Percentiles rank a stretch among this genome's conserved stretches.
Evolutionary conservation across 1,140 invertebrate species (phyloP).

Genomic region (Cyphomyrmex costatus): DNA sequence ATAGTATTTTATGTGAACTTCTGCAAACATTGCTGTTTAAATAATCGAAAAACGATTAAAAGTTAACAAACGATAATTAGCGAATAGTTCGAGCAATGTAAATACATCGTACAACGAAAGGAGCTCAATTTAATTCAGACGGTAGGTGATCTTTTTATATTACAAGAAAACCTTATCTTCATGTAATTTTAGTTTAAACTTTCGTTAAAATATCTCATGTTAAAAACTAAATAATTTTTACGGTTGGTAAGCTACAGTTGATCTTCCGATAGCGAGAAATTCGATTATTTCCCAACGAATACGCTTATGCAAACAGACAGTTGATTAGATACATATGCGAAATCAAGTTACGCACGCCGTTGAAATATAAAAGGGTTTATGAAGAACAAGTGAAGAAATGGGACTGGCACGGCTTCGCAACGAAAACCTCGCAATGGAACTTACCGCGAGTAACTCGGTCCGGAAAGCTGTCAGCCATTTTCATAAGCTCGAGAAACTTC

Average conservation of each 20-base stretch:
- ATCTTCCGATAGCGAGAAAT: constrained; percentile 4
- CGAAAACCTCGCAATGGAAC: constrained; percentile 64
- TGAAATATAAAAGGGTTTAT: constrained; percentile 50
- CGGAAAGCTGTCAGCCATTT: constrained; percentile 73
- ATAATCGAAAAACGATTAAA: constrained; percentile 32
- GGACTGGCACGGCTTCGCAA: constrained; percentile 16
- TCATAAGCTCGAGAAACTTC: constrained; percentile 72
- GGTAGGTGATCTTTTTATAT: neutral
- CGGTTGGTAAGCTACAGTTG: neutral
- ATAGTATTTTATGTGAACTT: neutral
- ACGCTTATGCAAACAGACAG: neutral
- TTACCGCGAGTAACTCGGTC: constrained; percentile 66
- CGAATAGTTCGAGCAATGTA: neutral
- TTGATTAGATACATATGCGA: neutral
- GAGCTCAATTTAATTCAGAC: neutral
- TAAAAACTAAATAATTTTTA: neutral
- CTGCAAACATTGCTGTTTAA: constrained; percentile 23
- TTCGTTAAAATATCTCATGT: neutral
- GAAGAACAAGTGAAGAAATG: constrained; percentile 19
- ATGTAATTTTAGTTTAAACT: neutral
- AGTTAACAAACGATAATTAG: neutral
- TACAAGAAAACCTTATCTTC: neutral
- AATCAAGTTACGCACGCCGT: constrained; percentile 40
- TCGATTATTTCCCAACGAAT: neutral
- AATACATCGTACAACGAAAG: neutral